Base-by-base conservation (phyloP, 2,888 invertebrate genomes). In the Pachydiplax longipennis region DNA sequence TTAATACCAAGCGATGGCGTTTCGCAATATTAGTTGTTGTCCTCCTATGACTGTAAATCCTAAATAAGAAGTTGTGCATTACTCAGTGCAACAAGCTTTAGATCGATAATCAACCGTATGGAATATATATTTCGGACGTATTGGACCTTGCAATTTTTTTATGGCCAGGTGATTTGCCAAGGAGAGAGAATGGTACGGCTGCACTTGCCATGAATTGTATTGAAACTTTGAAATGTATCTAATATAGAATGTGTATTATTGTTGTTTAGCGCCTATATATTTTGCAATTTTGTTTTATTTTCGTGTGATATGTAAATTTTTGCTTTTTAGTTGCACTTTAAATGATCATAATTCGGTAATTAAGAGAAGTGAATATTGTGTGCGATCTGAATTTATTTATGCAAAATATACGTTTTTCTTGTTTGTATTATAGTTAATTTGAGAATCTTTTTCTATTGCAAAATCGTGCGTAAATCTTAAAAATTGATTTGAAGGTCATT, bases 121-220 rank as follows among this genome's bases (percentile, higher is more conserved):
- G 87, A 87, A 87, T 87, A 87, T 87, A 61, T 61, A 87, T 13
- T 65, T 87, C 87, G 87, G 61, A 87, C 87, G 87, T 87, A 87
- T 87, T 87, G 87, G 87, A 87, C 87, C 87, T 58, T 87, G 87
- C 87, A 87, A 87, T 87, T 87, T 87, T 87, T 87, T 87, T 87
- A 87, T 87, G 87, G 87, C 87, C 87, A 87, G 87, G 87, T 87
- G 87, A 87, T 87, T 87, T 87, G 87, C 87, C 87, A 87, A 87
- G 87, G 87, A 87, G 87, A 87, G 58, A 87, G 87, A 87, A 87
- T 87, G 87, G 87, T 87, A 87, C 87, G 87, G 87, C 37, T 87
- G 87, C 87, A 87, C 87, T 87, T 87, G 65, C 37, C 87, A 87
- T 87, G 58, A 87, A 61, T 58, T 87, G 61, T 87, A 87, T 53